Evolutionary conservation across 1,140 invertebrate genomes (phyloP), one percentile per base, ranked within the genome.

Genomic region (Aphelenchoides besseyi): DNA sequence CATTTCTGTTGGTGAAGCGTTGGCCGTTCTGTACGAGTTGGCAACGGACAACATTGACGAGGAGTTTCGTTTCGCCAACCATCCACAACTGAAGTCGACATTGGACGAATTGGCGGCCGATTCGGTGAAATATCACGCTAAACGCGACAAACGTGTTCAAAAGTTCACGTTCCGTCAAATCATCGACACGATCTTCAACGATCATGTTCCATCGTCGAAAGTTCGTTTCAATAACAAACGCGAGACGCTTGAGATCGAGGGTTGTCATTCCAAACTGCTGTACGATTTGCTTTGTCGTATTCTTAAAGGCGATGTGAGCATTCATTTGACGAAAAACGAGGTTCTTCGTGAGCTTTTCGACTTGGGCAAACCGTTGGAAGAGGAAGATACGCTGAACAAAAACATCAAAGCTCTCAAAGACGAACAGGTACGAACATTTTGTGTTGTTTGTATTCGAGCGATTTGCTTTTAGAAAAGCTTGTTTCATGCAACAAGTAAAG

Each of bases 81-180:
- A 30, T 61, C 23, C 26, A 23, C 62, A 73, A 28, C n/a, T 74
- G 3, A 32, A 36, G 18, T 18, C 59, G 16, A 18, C 69, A 30
- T 61, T 76, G 0, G 77, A 55, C 30, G 66, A 79, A 12, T 36
- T 76, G 41, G 77, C 77, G n/a, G 37, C 37, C 5, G 75, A 76
- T 61, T 79, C 76, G 29, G 70, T 75, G 16, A 76, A 76, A 55
- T 59, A 75, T 53, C 70, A 72, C 1, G 75, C 77, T 2, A 76
- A 76, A 55, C 74, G 77, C 16, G 75, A 76, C 62, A 76, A 76
- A 54, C 79, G 76, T 33, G 23, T 79, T 23, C 75, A 76, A 48
- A 78, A 79, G 9, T 29, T 79, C 23, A 77, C 71, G 23, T 76
- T 76, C 32, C 37, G 75, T 5, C 77, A 76, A 41, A 64, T 79